Base-by-base conservation (phyloP, 2,888 invertebrate species). In the Laspeyria flexula region DNA sequence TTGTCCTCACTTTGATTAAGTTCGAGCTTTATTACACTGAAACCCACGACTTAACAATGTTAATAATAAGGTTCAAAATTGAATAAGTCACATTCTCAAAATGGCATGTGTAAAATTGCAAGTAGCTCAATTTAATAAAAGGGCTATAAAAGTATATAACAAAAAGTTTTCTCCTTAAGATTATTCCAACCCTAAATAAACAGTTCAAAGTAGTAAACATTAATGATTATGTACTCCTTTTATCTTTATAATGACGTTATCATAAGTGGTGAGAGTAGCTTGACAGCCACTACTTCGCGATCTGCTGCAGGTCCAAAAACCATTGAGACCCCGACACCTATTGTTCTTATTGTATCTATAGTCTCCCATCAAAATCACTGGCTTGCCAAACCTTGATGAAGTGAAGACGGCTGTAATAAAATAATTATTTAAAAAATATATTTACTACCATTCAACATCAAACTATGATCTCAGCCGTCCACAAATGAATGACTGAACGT, bases 241-340 rank as follows among this genome's bases (percentile, higher is more conserved):
- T 0, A 21, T 16, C 10, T 15, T 53, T 10, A 43, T 31, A 21
- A 66, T 50, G 3, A 38, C 25, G 16, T 73, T 50, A 0, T 72
- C 46, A 9, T 56, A 40, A 0, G 79, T 77, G 7, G 51, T 51
- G 6, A 80, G 11, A 1, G 65, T 60, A 0, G 77, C 75, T 25
- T 52, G 63, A 39, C 78, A 79, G 11, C 63, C 61, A 0, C 44
- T 64, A 16, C 60, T 68, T 9, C 63, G 53, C 57, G 71, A 59
- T 35, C 73, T 73, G 12, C 70, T 69, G 39, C 80, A 81, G 2
- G 64, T 57, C 81, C 80, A 81, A 37, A 62, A 54, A 0, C 57
- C 59, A 1, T 60, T 58, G 1, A 38, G 30, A 0, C 72, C 75
- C 3, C 51, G 46, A 13, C 48, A 21, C 9, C 50, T 49, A 7